phyloP scores from a whole-genome alignment of 2,888 invertebrate species.

The Sesia bembeciformis region DNA sequence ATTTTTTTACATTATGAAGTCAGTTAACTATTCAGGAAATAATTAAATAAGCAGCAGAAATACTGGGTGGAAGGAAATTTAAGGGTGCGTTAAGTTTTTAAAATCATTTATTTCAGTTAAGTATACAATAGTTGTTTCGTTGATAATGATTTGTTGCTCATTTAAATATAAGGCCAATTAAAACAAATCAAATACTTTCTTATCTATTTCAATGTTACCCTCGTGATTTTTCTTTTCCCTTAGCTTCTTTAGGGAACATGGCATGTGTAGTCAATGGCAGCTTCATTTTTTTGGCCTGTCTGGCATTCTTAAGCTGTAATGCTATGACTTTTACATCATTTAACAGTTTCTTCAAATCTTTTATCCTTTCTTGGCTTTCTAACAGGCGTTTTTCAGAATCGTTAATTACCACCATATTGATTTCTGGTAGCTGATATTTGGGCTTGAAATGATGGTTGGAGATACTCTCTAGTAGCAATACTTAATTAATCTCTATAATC shows the following conservation, averaged over 20 bases:
- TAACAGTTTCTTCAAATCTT: constrained; percentile 26
- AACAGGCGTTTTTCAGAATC: constrained; percentile 35
- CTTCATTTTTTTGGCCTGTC: constrained; percentile 26
- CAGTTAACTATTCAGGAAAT: too few species aligned
- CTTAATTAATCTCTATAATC: too few species aligned
- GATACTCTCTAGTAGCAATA: constrained; percentile 15
- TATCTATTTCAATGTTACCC: too few species aligned
- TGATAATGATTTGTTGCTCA: too few species aligned
- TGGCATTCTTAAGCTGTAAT: constrained; percentile 37
- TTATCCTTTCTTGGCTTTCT: constrained; percentile 26
- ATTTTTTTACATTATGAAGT: too few species aligned
- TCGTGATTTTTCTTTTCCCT: constrained; percentile 14
- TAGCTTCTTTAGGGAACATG: constrained; percentile 37
- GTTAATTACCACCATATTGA: constrained; percentile 24
- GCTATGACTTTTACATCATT: constrained; percentile 40
- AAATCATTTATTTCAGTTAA: too few species aligned
- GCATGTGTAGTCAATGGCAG: constrained; percentile 36
- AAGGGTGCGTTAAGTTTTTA: too few species aligned
- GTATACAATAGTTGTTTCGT: too few species aligned
- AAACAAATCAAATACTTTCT: too few species aligned
- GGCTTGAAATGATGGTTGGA: constrained; percentile 39
- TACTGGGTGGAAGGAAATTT: too few species aligned
- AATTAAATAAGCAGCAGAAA: too few species aligned
- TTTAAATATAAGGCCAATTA: too few species aligned
- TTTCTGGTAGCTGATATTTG: constrained; percentile 25